Percentiles rank a stretch among this genome's conserved stretches.
phyloP scores from a whole-genome alignment of 2,113 vertebrate species.

The Heloderma charlesbogerti region DNA sequence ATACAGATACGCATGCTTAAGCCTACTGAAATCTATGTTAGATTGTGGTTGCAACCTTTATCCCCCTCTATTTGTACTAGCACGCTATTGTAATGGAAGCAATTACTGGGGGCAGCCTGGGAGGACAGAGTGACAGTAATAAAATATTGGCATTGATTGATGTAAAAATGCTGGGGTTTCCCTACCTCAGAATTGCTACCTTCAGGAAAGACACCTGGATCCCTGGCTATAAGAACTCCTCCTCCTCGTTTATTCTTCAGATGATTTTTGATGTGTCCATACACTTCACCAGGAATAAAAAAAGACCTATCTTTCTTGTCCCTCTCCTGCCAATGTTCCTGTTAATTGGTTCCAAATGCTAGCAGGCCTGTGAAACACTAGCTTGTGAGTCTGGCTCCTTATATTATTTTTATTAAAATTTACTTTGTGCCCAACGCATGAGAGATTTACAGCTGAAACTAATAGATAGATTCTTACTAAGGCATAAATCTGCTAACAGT shows the following conservation, averaged over 20 bases:
- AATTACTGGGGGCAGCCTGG: not conserved
- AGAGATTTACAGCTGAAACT: slow-evolving; percentile 79
- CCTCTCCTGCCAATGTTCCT: slow-evolving; percentile 66
- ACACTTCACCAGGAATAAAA: slow-evolving; percentile 74
- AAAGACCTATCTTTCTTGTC: slow-evolving; percentile 63
- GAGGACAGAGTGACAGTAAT: not conserved
- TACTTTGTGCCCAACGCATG: slow-evolving; percentile 76
- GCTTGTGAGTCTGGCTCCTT: slow-evolving; percentile 74
- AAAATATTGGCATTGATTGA: not conserved
- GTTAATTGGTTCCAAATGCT: slow-evolving; percentile 82
- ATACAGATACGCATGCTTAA: not conserved
- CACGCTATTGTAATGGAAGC: not conserved
- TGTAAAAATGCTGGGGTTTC: not conserved
- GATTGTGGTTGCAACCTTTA: not conserved
- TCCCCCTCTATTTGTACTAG: not conserved
- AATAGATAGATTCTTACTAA: slow-evolving; percentile 81
- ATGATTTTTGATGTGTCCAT: slow-evolving; percentile 73
- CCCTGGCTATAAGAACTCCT: not conserved
- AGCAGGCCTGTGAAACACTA: slow-evolving; percentile 78
- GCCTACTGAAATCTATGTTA: not conserved
- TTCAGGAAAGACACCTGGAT: not conserved
- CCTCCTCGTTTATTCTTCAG: slow-evolving; percentile 63
- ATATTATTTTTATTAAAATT: slow-evolving; percentile 84
- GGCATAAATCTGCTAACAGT: slow-evolving; percentile 78
- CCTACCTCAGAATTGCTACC: not conserved